Evolutionary conservation across 2,113 vertebrate genomes (phyloP).

Genomic region (Odontesthes bonariensis): DNA sequence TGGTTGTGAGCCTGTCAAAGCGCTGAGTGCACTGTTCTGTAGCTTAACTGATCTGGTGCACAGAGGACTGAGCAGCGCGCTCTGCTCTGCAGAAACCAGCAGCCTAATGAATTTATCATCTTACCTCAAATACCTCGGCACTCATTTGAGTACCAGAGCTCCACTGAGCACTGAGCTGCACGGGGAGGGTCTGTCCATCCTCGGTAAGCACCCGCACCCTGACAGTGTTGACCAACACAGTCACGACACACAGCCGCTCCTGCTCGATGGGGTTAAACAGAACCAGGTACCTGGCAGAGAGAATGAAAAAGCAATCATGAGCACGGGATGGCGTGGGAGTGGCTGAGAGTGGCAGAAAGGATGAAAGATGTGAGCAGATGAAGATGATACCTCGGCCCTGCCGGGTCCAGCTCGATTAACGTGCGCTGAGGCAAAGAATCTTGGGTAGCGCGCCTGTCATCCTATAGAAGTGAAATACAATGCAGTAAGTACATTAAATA

Average conservation of each 20-base stretch:
- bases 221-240: constrained; percentile 87
- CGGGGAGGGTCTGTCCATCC: constrained; percentile 90
- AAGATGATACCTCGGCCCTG: constrained; percentile 85
- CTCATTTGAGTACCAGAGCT: constrained; percentile 84
- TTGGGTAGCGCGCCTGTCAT: constrained; percentile 89
- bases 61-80: neutral
- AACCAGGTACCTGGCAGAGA: constrained; percentile 87
- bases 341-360: neutral
- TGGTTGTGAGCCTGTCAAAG: neutral
- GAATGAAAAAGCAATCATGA: constrained; percentile 8
- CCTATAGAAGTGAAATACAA: constrained; percentile 76
- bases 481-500: neutral
- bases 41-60: neutral
- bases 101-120: constrained; percentile 10
- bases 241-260: constrained; percentile 89
- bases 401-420: constrained; percentile 87
- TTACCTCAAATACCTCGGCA: constrained; percentile 89
- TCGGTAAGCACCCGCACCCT: constrained; percentile 87
- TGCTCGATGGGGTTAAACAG: constrained; percentile 94
- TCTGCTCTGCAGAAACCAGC: constrained; percentile 11
- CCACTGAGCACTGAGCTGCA: constrained; percentile 91
- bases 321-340: constrained; percentile 4
- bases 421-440: constrained; percentile 93
- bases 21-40: neutral
- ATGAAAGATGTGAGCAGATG: constrained; percentile 9